A percentile compares a stretch with the other conserved stretches of the same genome.
Conservation (phyloP, 2,888 invertebrate genomes). For the Cabera pusaria region DNA sequence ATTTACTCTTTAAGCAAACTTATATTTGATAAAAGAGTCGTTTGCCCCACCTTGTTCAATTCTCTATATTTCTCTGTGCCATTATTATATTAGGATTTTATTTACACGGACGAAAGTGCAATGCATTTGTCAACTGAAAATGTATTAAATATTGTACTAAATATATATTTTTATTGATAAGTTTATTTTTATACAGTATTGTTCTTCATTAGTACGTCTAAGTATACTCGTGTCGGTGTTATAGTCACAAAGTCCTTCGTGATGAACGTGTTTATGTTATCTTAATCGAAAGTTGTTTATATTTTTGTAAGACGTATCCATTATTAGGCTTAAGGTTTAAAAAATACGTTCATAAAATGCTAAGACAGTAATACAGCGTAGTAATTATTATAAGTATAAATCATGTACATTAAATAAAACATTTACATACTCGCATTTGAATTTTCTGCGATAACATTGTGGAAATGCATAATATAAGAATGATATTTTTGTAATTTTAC, state of each 20-base stretch:
- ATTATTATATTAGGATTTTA: constrained; percentile 43
- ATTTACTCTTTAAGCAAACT: constrained; percentile 33
- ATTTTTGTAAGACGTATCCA: constrained; percentile 59
- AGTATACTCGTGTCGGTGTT: constrained; percentile 6
- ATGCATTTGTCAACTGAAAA: constrained; percentile 6
- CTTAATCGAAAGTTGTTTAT: constrained; percentile 49
- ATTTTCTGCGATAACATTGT: too few species aligned
- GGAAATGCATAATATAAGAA: constrained; percentile 7
- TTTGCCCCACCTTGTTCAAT: constrained; percentile 59
- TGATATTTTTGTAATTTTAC: constrained; percentile 20
- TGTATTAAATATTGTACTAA: constrained; percentile 1
- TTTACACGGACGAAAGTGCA: constrained; percentile 8
- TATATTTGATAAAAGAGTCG: constrained; percentile 26
- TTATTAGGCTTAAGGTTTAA: constrained; percentile 43
- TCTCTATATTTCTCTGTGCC: constrained; percentile 55
- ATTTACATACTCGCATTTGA: constrained; percentile 16
- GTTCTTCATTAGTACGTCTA: constrained; percentile 7
- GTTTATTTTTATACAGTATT: constrained; percentile 24
- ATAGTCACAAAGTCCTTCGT: constrained; percentile 29
- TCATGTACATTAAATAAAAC: constrained; percentile 10
- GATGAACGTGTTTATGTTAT: constrained; percentile 36
- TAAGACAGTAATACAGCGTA: constrained; percentile 13
- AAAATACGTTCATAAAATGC: constrained; percentile 18
- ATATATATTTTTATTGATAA: constrained; percentile 7
- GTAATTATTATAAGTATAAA: constrained; percentile 12